Conservation (phyloP, 2,797 vertebrate genomes). For the Poeciliopsis turneri region DNA sequence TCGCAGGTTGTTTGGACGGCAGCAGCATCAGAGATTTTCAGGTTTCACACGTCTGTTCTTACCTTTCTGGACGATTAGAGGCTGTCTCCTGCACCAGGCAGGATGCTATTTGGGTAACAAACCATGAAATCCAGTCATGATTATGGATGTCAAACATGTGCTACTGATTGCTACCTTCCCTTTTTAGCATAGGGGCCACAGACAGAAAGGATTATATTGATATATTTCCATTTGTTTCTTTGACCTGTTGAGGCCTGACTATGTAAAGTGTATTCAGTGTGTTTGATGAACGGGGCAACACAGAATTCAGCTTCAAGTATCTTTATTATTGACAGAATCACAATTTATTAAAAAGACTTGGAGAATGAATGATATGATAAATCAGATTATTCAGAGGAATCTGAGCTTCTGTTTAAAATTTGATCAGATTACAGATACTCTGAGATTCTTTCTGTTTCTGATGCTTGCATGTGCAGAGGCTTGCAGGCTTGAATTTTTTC, state of each 20-base stretch:
- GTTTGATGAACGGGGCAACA: neutral
- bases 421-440: neutral
- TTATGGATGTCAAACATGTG: neutral
- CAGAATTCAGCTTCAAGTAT: slow-evolving; percentile 4
- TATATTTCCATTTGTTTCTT: neutral
- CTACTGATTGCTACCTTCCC: neutral
- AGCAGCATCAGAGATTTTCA: neutral
- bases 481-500: neutral
- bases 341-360: neutral
- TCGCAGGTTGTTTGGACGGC: slow-evolving; percentile 1
- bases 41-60: neutral
- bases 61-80: slow-evolving; percentile 5
- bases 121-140: neutral
- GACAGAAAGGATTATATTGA: neutral
- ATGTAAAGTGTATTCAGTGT: neutral
- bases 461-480: neutral
- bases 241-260: neutral
- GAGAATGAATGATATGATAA: neutral
- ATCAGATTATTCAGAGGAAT: neutral
- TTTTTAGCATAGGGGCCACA: neutral
- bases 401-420: neutral
- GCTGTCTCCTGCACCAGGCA: slow-evolving; percentile 7
- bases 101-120: slow-evolving; percentile 4
- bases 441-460: neutral
- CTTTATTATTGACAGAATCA: neutral